A percentile compares a stretch with the other conserved stretches of the same genome.
Conservation (phyloP, 2,888 invertebrate species). For the Cerastis rubricosa region DNA sequence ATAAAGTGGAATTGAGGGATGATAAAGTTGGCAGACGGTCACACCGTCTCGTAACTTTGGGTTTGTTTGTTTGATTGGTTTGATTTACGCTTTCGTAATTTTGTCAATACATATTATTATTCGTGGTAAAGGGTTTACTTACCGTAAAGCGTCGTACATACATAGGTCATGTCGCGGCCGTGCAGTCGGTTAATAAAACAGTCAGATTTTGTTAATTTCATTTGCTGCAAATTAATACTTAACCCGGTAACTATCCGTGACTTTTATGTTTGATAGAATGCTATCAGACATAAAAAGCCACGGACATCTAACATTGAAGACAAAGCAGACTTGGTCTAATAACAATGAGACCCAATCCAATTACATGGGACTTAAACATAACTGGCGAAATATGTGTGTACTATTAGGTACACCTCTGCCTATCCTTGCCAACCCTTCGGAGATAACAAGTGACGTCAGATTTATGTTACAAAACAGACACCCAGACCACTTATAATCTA, state of each 20-base stretch:
- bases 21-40: conserved; percentile 8
- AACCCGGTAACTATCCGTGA: no score
- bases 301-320: not conserved
- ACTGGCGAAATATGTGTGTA: not conserved
- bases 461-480: conserved; percentile 4
- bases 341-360: not conserved
- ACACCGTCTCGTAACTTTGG: conserved; percentile 30
- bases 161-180: not conserved
- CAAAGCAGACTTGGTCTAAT: not conserved
- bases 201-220: not conserved
- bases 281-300: not conserved
- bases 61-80: not conserved
- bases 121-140: no score
- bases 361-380: not conserved
- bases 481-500: conserved; percentile 6
- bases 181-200: not conserved
- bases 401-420: not conserved
- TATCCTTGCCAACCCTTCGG: not conserved
- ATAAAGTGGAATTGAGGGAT: not conserved
- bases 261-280: no score
- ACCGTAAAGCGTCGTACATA: not conserved
- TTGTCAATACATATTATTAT: not conserved
- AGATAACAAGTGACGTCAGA: no score
- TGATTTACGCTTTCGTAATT: not conserved
- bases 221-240: not conserved